Evolutionary conservation across 2,888 invertebrate genomes (phyloP).

Genomic region (Drosophila meridiana): DNA sequence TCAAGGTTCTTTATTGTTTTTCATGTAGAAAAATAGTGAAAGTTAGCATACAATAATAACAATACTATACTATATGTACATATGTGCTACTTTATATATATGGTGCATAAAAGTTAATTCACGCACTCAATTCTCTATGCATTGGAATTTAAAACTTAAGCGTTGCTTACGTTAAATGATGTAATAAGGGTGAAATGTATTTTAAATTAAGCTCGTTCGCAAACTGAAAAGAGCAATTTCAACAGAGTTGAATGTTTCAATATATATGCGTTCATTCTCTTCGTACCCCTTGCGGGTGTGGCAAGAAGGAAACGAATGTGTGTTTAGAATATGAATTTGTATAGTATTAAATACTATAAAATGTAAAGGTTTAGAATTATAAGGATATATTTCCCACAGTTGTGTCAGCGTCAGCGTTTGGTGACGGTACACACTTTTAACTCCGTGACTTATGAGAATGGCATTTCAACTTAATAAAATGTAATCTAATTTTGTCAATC

Average conservation of each 20-base stretch:
- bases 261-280: no score
- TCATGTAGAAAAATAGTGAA: slow-evolving; percentile 55
- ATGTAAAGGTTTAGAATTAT: no score
- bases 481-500: not conserved
- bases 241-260: no score
- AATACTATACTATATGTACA: not conserved
- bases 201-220: not conserved
- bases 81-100: not conserved
- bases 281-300: no score
- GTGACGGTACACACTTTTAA: no score
- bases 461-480: no score
- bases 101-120: slow-evolving; percentile 8
- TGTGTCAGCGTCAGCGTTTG: no score
- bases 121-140: slow-evolving; percentile 22
- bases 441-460: no score
- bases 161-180: slow-evolving; percentile 45
- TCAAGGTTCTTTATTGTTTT: slow-evolving; percentile 90
- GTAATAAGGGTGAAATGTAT: slow-evolving; percentile 57
- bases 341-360: no score
- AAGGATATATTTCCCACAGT: no score
- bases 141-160: slow-evolving; percentile 68
- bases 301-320: no score
- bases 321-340: not conserved
- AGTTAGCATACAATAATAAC: slow-evolving; percentile 55
- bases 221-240: not conserved